phyloP scores from a whole-genome alignment of 2,888 invertebrate genomes.

The Drosophila bunnanda region DNA sequence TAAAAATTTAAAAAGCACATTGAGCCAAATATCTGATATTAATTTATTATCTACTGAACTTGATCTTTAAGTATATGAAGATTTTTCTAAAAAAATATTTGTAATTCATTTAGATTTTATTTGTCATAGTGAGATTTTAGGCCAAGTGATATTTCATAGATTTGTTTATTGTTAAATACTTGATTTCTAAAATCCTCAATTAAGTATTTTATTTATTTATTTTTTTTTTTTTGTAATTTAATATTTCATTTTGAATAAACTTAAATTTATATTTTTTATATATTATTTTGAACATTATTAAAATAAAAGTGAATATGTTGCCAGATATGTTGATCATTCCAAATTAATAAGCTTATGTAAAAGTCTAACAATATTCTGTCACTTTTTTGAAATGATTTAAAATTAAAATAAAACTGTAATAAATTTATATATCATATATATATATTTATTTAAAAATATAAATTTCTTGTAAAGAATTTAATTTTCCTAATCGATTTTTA shows the following conservation, averaged over 20 bases:
- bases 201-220: too few relatives aligned
- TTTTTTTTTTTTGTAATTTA: neutral
- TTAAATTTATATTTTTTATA: neutral
- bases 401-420: neutral
- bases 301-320: neutral
- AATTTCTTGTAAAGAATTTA: too few relatives aligned
- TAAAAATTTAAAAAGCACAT: too few relatives aligned
- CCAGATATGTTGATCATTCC: neutral
- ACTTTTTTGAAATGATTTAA: too few relatives aligned
- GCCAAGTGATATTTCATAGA: neutral
- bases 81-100: too few relatives aligned
- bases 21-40: too few relatives aligned
- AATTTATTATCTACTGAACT: too few relatives aligned
- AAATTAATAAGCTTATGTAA: neutral
- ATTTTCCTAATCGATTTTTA: too few relatives aligned
- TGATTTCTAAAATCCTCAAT: too few relatives aligned
- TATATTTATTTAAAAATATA: too few relatives aligned
- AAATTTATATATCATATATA: neutral
- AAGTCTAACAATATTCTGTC: rapidly evolving
- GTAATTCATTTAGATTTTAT: neutral
- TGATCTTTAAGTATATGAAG: too few relatives aligned
- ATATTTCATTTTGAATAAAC: too few relatives aligned
- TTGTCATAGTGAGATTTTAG: neutral
- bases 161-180: neutral
- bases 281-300: neutral